phyloP scores from a whole-genome alignment of 2,113 vertebrate genomes.

The Euleptes europaea region DNA sequence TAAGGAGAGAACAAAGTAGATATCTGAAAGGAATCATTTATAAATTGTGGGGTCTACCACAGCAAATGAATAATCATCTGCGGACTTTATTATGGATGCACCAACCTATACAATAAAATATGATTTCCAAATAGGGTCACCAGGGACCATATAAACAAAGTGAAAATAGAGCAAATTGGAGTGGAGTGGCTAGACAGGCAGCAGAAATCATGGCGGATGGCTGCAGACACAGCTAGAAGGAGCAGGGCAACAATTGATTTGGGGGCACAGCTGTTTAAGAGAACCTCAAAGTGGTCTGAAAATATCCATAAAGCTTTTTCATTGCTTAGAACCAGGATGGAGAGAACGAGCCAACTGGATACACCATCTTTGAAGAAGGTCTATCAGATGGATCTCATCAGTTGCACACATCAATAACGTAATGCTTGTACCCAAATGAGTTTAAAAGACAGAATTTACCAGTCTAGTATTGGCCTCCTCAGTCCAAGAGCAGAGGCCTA shows the following conservation, averaged over 20 bases:
- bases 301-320: neutral
- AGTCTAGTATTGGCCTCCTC: constrained; percentile 54
- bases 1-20: neutral
- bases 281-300: neutral
- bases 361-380: constrained; percentile 23
- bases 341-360: neutral
- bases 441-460: constrained; percentile 75
- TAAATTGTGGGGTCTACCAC: neutral
- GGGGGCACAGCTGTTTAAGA: neutral
- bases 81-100: neutral
- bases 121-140: neutral
- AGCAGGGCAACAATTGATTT: neutral
- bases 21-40: neutral
- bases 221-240: neutral
- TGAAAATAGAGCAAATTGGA: neutral
- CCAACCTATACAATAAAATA: neutral
- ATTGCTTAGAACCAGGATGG: constrained; percentile 25
- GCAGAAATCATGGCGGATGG: neutral
- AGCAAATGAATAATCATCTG: neutral
- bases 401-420: constrained; percentile 61
- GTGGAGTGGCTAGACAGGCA: neutral
- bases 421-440: constrained; percentile 55
- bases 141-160: neutral
- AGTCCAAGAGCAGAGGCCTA: constrained; percentile 60
- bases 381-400: constrained; percentile 41